Evolutionary conservation across 2,797 vertebrate species (phyloP).

Genomic region (Malacoraja senta): DNA sequence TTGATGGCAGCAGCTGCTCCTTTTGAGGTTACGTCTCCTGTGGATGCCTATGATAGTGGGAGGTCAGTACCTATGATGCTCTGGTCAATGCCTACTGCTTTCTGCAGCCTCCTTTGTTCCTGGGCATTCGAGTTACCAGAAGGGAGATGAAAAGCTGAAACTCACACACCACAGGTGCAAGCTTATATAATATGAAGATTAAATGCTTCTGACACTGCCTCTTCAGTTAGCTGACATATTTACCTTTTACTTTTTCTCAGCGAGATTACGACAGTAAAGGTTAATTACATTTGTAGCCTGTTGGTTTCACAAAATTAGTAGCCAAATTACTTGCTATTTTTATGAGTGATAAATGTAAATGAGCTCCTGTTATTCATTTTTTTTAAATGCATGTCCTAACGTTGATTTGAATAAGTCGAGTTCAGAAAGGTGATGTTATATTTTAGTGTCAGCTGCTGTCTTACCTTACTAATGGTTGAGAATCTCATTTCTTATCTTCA

Average conservation of each 20-base stretch:
- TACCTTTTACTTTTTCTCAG: neutral
- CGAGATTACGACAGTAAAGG: neutral
- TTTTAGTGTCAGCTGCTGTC: neutral
- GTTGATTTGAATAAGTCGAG: neutral
- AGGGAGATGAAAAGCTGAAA: neutral
- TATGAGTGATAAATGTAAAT: neutral
- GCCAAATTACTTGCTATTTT: slow-evolving; percentile 23
- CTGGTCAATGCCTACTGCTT: too few species aligned
- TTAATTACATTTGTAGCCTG: slow-evolving; percentile 15
- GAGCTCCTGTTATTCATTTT: slow-evolving; percentile 5
- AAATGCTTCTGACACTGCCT: neutral
- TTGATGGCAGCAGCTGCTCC: too few species aligned
- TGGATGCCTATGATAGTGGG: too few species aligned
- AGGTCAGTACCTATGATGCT: too few species aligned
- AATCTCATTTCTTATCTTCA: neutral
- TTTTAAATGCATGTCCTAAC: neutral
- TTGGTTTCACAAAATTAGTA: neutral
- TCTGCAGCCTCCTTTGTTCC: too few species aligned
- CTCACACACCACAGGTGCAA: neutral
- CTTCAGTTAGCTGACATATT: neutral
- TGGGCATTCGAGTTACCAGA: neutral
- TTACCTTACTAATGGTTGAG: neutral
- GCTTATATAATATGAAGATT: neutral
- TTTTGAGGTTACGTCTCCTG: too few species aligned
- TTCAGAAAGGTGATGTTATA: neutral